A percentile compares a stretch with the other conserved stretches of the same genome.
Evolutionary conservation across 2,888 invertebrate species (phyloP).

Genomic region (Drosophila kanekoi): DNA sequence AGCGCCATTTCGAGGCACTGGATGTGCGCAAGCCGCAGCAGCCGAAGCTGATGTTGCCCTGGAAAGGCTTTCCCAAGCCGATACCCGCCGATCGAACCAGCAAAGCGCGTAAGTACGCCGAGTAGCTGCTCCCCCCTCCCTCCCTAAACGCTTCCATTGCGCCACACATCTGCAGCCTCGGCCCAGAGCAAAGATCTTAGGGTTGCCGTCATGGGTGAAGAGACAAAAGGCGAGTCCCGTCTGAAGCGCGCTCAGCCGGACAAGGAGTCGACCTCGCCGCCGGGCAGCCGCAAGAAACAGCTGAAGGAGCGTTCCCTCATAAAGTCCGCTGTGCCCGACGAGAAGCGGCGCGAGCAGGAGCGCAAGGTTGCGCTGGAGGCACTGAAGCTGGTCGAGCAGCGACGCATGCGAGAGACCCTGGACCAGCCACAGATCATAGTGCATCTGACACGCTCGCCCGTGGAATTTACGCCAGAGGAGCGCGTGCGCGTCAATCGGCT

Average conservation of each 20-base stretch:
- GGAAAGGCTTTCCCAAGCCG: constrained; percentile 72
- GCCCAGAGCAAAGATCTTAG: not conserved
- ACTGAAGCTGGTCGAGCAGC: constrained; percentile 63
- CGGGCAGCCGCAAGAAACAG: not conserved
- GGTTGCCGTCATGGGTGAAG: not conserved
- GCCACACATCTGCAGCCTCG: not conserved
- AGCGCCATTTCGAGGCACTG: constrained; percentile 3
- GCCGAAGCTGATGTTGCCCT: constrained; percentile 51
- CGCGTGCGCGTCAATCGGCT: constrained; percentile 55
- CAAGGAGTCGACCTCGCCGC: not conserved
- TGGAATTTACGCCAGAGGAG: constrained; percentile 47
- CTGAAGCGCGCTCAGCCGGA: not conserved
- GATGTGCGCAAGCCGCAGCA: constrained; percentile 16
- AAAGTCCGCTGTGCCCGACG: constrained; percentile 16
- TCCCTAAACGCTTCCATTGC: not conserved
- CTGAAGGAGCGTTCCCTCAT: not conserved
- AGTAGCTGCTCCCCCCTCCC: too few relatives aligned
- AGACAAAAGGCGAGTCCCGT: not conserved
- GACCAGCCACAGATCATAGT: constrained; percentile 19
- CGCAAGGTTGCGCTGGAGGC: constrained; percentile 66
- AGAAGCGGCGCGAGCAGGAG: constrained; percentile 54
- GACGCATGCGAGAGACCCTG: constrained; percentile 49
- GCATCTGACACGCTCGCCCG: constrained; percentile 57
- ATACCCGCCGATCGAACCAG: constrained; percentile 12
- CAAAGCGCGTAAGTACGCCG: constrained; percentile 32